Evolutionary conservation across 2,113 vertebrate species (phyloP).

Genomic region (Menura novaehollandiae): DNA sequence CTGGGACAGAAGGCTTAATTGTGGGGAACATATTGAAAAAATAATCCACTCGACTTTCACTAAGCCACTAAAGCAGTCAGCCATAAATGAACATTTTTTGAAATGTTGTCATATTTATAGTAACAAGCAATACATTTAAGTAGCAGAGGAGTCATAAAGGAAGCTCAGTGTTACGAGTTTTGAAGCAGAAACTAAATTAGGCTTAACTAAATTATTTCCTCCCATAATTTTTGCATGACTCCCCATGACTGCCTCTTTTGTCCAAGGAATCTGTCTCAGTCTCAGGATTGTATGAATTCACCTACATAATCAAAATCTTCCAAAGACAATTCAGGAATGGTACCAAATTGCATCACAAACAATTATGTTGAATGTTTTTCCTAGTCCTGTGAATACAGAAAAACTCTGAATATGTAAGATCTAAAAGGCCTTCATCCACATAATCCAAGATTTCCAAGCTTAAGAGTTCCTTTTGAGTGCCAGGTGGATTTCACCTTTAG

Average conservation of each 20-base stretch:
- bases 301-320: background rate
- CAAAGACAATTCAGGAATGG: background rate
- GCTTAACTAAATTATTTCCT: background rate
- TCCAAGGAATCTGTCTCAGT: background rate
- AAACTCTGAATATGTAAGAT: background rate
- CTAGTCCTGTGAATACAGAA: background rate
- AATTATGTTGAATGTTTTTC: background rate
- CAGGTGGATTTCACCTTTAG: background rate
- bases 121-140: background rate
- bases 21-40: constrained; percentile 10
- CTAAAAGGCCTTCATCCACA: background rate
- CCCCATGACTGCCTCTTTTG: background rate
- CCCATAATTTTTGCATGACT: background rate
- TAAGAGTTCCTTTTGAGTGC: background rate
- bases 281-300: background rate
- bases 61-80: constrained; percentile 25
- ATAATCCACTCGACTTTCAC: constrained; percentile 35
- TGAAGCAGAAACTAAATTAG: constrained; percentile 4
- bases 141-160: background rate
- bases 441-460: background rate
- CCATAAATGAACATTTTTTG: background rate
- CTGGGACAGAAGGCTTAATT: constrained; percentile 16
- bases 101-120: constrained; percentile 8
- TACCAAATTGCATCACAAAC: background rate
- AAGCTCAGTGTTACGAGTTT: background rate